Conservation (phyloP, 2,797 vertebrate species). For the Enteromius viviparus region DNA sequence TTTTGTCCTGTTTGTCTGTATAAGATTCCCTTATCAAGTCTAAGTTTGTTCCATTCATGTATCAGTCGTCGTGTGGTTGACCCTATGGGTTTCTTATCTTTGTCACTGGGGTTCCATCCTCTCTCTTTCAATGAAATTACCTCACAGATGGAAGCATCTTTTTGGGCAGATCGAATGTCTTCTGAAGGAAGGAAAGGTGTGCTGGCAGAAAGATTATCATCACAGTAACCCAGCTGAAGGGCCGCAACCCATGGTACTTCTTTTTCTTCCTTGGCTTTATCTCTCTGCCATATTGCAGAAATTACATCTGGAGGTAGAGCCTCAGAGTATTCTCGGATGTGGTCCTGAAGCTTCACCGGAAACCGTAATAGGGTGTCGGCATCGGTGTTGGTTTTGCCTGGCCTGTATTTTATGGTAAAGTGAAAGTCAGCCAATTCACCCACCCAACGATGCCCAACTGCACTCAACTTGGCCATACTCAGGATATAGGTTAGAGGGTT, state of each 20-base stretch:
- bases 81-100: background rate
- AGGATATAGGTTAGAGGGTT: background rate
- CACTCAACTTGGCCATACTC: background rate
- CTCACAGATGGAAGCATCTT: background rate
- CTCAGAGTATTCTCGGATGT: background rate
- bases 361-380: too few relatives aligned
- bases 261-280: background rate
- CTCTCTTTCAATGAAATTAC: background rate
- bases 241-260: conserved; percentile 7
- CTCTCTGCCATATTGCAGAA: conserved; percentile 14
- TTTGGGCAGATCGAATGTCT: background rate
- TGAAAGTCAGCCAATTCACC: too few relatives aligned
- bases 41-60: background rate
- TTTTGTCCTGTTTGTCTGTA: background rate
- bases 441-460: background rate
- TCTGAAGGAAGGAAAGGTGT: background rate
- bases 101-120: background rate
- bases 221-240: background rate
- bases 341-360: background rate
- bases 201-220: background rate
- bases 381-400: too few relatives aligned
- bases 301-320: background rate
- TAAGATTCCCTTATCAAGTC: background rate
- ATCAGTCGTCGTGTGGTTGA: background rate
- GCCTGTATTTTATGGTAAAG: too few relatives aligned